Evolutionary conservation across 2,113 vertebrate genomes (phyloP).

Genomic region (Mustelus asterias): DNA sequence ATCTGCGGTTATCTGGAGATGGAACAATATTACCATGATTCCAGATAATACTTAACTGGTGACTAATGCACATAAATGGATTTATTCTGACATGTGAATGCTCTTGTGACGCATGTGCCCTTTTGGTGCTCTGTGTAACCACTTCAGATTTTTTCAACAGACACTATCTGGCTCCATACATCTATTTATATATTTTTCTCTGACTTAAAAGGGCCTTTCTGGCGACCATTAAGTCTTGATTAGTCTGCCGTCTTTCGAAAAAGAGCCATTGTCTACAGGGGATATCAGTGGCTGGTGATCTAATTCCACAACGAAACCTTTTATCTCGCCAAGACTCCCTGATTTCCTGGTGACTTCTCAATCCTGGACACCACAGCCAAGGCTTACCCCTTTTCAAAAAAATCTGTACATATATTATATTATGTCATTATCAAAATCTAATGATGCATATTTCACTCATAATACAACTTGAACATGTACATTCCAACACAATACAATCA

Average conservation of each 20-base stretch:
- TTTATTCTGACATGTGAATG: background rate
- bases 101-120: background rate
- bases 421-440: constrained; percentile 16
- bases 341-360: background rate
- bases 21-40: background rate
- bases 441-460: constrained; percentile 1
- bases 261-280: background rate
- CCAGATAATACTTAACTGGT: background rate
- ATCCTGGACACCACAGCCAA: background rate
- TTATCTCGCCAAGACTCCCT: background rate
- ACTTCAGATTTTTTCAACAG: background rate
- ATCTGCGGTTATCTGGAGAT: too few species aligned
- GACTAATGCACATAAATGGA: background rate
- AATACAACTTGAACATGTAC: constrained; percentile 21
- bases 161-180: background rate
- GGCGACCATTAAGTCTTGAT: background rate
- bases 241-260: background rate
- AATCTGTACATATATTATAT: constrained; percentile 2
- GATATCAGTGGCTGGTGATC: background rate
- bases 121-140: background rate
- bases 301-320: background rate
- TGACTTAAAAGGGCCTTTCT: background rate
- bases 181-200: background rate
- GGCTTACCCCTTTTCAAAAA: background rate
- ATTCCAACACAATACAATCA: constrained; percentile 16